A percentile compares a stretch with the other conserved stretches of the same genome.
phyloP scores from a whole-genome alignment of 2,888 invertebrate species.

The Lutraria lutraria region DNA sequence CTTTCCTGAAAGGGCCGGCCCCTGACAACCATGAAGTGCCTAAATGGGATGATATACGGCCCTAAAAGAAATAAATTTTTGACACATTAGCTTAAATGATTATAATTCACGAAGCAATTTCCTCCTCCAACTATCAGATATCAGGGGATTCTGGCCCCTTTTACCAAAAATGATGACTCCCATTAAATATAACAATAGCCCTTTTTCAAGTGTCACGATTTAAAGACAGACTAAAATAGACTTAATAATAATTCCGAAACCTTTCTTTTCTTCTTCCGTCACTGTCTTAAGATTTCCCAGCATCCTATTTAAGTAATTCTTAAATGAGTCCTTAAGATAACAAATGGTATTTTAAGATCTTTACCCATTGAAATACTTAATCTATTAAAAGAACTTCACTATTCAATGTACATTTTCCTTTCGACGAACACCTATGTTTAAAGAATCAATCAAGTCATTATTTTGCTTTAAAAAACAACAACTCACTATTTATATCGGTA shows the following conservation, averaged over 20 bases:
- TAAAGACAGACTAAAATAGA: slow-evolving; percentile 43
- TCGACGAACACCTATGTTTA: too few species aligned
- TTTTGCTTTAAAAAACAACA: too few species aligned
- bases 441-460: too few species aligned
- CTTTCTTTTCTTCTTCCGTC: not conserved
- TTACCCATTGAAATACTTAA: too few species aligned
- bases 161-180: slow-evolving; percentile 46
- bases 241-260: slow-evolving; percentile 20
- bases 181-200: slow-evolving; percentile 57
- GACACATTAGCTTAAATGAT: slow-evolving; percentile 61
- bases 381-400: too few species aligned
- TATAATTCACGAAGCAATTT: slow-evolving; percentile 52
- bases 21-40: slow-evolving; percentile 44
- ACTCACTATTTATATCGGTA: too few species aligned
- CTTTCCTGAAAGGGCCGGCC: slow-evolving; percentile 29
- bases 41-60: slow-evolving; percentile 45
- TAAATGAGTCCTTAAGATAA: not conserved
- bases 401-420: too few species aligned
- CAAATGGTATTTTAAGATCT: too few species aligned
- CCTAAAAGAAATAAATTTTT: slow-evolving; percentile 53
- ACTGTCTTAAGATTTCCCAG: slow-evolving; percentile 5
- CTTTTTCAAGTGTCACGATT: slow-evolving; percentile 67
- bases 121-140: slow-evolving; percentile 43
- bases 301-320: not conserved
- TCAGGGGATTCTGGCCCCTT: slow-evolving; percentile 32